Evolutionary conservation across 64 coral and sea anemone genomes (phyloP), one percentile per base, ranked within the genome.

Genomic region (Montipora sp.): DNA sequence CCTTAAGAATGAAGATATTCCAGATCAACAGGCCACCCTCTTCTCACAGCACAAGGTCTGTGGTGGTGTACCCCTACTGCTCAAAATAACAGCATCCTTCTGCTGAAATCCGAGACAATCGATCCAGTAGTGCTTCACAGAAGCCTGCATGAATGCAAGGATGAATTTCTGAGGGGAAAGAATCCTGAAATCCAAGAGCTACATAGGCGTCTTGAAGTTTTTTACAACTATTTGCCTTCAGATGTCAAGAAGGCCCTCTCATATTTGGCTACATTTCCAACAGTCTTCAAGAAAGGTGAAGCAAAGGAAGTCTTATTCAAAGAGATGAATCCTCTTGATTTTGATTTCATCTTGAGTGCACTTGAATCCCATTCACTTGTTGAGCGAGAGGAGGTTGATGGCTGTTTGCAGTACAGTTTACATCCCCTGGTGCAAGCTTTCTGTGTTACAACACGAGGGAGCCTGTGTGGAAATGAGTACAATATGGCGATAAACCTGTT

Each of bases 401-500:
- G 47, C 47, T 18, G 66, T 22, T 7, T 12, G 8, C 66, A 85
- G 5, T 85, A 85, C 19, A 85, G 82, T 19, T 85, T 85, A 45
- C 82, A 85, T 85, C 82, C 82, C 48, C 45, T 85, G 43, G 82
- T 85, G 9, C 82, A 85, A 72, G 82, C 82, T 48, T 85, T 85
- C 47, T 85, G 82, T 9, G 47, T 22, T 67, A 16, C 66, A 49
- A 51, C 63, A 18, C 24, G 47, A 8, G 61, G 48, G 4, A 74
- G 50, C 1, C 3, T 5, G 20, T 7, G 49, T 2, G 79, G 50
- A 4, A 47, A 53, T 5, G 60, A 16, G 5, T 93, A 93, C 83
- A 87, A 71, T 16, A 51, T 13, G 50, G 91, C 91, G 60, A 82
- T 87, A 36, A 65, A 48, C 21, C 75, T 12, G 1, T 93, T 93